phyloP scores from a whole-genome alignment of 2,888 invertebrate species.

The Lithosia quadra region DNA sequence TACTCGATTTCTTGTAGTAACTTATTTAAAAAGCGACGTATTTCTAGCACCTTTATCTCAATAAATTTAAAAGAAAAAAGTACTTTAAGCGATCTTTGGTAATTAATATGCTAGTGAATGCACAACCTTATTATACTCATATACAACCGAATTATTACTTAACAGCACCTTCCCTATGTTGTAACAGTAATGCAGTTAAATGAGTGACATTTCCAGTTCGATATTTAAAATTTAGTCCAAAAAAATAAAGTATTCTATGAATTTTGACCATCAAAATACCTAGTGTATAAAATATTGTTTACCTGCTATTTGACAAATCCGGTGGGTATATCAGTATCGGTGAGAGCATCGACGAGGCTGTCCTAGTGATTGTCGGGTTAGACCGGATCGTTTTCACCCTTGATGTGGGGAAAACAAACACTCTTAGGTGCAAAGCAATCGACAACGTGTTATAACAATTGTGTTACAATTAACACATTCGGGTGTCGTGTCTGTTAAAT shows the following conservation, averaged over 20 bases:
- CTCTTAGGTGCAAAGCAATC: conserved; percentile 81
- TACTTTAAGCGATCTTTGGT: not conserved
- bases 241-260: conserved; percentile 58
- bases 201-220: not conserved
- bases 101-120: conserved; percentile 2
- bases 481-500: conserved; percentile 40
- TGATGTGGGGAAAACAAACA: conserved; percentile 76
- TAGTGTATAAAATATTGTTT: conserved; percentile 56
- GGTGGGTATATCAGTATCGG: conserved; percentile 86
- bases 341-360: conserved; percentile 85
- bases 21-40: not conserved
- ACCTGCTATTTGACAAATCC: conserved; percentile 84
- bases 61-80: not conserved
- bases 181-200: not conserved
- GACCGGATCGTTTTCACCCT: conserved; percentile 87
- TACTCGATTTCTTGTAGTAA: not conserved
- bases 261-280: conserved; percentile 41
- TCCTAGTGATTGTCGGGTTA: conserved; percentile 85
- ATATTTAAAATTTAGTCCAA: not conserved
- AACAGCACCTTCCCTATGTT: not conserved
- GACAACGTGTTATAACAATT: conserved; percentile 62
- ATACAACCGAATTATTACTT: conserved; percentile 13
- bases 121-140: conserved; percentile 13
- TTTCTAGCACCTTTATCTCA: not conserved
- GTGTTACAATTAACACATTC: conserved; percentile 50